Base-by-base conservation (phyloP, 2,888 invertebrate genomes). In the Acanthosepion esculentum region DNA sequence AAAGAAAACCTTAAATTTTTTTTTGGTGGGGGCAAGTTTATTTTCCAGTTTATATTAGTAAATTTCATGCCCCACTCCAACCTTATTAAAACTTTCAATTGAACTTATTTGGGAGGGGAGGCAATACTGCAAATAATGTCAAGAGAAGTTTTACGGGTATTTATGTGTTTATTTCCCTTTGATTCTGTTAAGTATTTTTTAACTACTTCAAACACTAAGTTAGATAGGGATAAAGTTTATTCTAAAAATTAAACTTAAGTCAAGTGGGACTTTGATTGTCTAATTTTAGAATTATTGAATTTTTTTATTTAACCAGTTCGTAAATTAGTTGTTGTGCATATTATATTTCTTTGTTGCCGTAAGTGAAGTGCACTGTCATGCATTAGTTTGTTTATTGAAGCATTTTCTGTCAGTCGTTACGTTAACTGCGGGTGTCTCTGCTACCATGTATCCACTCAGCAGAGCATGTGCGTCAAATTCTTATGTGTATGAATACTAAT, bases 401-500 rank as follows among this genome's bases (percentile, higher is more conserved):
- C 26, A 50, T 15, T 50, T 41, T 50, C 59, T 20, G 6, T 59
- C 20, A 59, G 59, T 7, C 59, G 7, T 20, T 59, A 20, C 18
- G 5, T 59, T 59, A 59, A 59, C 23, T 59, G 59, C 59, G 59
- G 59, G 59, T 59, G 23, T 59, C 59, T 23, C 23, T 59, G 59
- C 23, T 59, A 23, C 23, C 59, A 59, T 59, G 59, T 59, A 59
- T 41, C 20, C 59, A 59, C 23, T 59, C 59, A 33, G 78, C 59
- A 15, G 12, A 78, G n/a, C 78, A 78, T 78, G 78, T 78, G 78
- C 78, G 78, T 78, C 78, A 78, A 78, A 78, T 78, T 78, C 78
- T 78, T 78, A n/a, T 78, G 78, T n/a, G 78, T 78, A n/a, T 78
- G 78, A 78, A 78, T 78, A 78, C 78, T 78, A 78, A 78, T 78